Base-by-base conservation (phyloP, 2,888 invertebrate species). In the Macropis europaea region DNA sequence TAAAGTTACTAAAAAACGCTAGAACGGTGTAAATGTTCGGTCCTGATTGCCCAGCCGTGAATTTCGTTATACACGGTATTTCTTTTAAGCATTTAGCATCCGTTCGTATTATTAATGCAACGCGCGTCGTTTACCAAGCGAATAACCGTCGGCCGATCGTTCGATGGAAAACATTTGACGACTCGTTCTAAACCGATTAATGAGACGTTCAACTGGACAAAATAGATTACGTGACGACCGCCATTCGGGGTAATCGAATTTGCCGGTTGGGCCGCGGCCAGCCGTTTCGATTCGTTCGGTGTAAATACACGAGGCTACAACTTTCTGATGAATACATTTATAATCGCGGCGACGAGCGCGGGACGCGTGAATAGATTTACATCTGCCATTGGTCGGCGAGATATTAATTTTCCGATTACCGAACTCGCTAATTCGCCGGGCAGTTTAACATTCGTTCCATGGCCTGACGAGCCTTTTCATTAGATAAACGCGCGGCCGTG, bases 171-270 rank as follows among this genome's bases (percentile, higher is more conserved):
- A 76, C 81, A 72, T 81, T 81, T 81, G 73, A 81, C 78, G 75
- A 71, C 32, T 67, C 57, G 61, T 71, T 66, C 76, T 78, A 73
- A 81, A 76, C 63, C 69, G 70, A 76, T 81, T 81, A 80, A 79
- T 73, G 76, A 73, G 81, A 76, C 79, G 71, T 78, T 78, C 73
- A 73, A 80, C 71, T 63, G 73, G 60, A 59, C 64, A 71, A 78
- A 80, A 81, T 68, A 68, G 76, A 81, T 80, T 81, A 80, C 71
- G 52, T 30, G 75, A 48, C 66, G 63, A 45, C 61, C 76, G 76
- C 52, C 62, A 74, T 81, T 78, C 81, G 71, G 69, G 76, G 76
- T 81, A 80, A 80, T 81, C 73, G 61, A 78, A 81, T 79, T 73
- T 69, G 22, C 42, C 59, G 61, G 50, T 69, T 78, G 79, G 73